Evolutionary conservation across 2,113 vertebrate genomes (phyloP).

Genomic region (Malaclemys terrapin): DNA sequence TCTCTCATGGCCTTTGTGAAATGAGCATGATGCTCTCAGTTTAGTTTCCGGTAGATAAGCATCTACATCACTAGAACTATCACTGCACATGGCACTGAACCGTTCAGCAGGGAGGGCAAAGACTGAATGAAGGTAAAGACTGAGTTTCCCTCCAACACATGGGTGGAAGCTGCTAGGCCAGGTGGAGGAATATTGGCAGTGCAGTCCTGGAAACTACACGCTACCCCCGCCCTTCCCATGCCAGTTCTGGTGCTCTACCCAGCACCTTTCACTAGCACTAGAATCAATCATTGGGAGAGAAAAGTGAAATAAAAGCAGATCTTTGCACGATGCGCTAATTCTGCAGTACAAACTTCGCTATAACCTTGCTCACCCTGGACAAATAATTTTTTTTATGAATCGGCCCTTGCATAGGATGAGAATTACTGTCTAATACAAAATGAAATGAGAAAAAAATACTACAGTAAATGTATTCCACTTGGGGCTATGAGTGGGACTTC

Average conservation of each 20-base stretch:
- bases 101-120: not conserved
- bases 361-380: not conserved
- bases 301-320: fast-evolving
- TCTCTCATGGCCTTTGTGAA: not conserved
- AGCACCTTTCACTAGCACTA: not conserved
- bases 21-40: not conserved
- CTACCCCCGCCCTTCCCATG: not conserved
- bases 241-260: not conserved
- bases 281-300: not conserved
- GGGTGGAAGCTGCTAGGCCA: fast-evolving
- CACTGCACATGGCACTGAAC: not conserved
- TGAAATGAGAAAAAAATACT: not conserved
- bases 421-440: constrained; percentile 30
- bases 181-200: not conserved
- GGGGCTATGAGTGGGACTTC: constrained; percentile 48
- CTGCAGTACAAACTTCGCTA: not conserved
- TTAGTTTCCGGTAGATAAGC: not conserved
- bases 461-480: constrained; percentile 11
- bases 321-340: not conserved
- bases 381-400: constrained; percentile 18
- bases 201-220: not conserved
- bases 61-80: not conserved
- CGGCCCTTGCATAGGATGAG: not conserved
- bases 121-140: not conserved
- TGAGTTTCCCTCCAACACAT: fast-evolving